Evolutionary conservation across 2,797 vertebrate species (phyloP), one percentile per base, ranked within the genome.

Genomic region (Chiloscyllium punctatum): DNA sequence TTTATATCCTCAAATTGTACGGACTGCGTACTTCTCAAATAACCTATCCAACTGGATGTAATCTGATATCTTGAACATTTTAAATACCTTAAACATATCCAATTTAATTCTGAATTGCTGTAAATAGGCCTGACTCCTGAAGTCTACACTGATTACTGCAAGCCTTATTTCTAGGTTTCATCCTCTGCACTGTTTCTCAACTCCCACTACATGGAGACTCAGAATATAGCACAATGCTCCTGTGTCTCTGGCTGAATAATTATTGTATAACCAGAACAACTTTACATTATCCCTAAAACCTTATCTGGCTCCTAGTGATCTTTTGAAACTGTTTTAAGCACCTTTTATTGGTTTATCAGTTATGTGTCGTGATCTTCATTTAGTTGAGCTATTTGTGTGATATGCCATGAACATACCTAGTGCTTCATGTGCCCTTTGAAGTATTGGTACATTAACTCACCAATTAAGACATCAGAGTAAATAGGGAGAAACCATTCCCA

Each of bases 21-120:
- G 69, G 66, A 69, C 66, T 92, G 11, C 90, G 42, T 92, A 21
- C 62, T 92, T 92, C 90, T 92, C 90, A 92, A 92, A 69, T 69
- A 92, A 92, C 90, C 33, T 92, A 92, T 42, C n/a, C 90, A 92
- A 91, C 66, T 69, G 90, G n/a, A 42, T 92, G 90, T 92, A 92
- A 92, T 92, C n/a, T 92, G 69, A 92, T 92, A 90, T 66, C 62
- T 25, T 92, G 62, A 42, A 69, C 33, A 92, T 92, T 92, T 25
- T 13, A 69, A 92, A 69, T 69, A 92, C 18, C n/a, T 23, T 25
- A 42, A 69, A 69, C 66, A 37, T 66, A 25, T 92, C 66, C 62
- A 92, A 66, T 92, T 37, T 66, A 48, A 84, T 33, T 91, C 62
- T 92, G 90, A 69, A 42, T 42, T n/a, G 90, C 57, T 66, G 30